These are phyloP conservation scores for Microvelia longipes DNA, from an alignment of 1,140 invertebrate genomes.

Conservation along the genomic window DNA sequence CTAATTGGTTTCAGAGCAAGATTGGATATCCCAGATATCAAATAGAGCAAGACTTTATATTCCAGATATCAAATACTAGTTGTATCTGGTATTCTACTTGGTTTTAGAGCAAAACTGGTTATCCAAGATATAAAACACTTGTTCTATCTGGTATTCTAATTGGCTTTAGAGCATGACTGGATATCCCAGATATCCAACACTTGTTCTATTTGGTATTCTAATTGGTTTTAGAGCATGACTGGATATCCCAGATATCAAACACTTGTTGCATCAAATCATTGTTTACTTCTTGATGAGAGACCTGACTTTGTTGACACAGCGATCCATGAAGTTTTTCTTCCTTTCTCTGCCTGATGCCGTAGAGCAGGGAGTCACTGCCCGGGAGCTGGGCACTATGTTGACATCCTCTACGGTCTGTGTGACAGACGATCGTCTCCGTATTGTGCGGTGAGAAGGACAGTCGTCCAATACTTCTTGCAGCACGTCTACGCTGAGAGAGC, in stretches of 20 bases:
- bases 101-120: no score
- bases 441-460: not conserved
- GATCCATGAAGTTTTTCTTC: constrained; percentile 50
- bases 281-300: constrained; percentile 44
- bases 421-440: constrained; percentile 12
- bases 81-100: no score
- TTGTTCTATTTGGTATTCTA: no score
- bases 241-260: not conserved
- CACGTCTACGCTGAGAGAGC: constrained; percentile 7
- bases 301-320: constrained; percentile 58
- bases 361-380: not conserved
- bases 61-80: no score
- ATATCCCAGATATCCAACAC: no score
- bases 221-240: no score
- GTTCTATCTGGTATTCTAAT: no score
- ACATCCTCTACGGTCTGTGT: constrained; percentile 15
- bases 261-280: not conserved
- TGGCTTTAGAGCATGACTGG: no score
- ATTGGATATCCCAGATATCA: no score
- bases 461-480: not conserved
- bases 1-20: no score
- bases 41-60: no score
- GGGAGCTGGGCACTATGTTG: constrained; percentile 13
- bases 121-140: no score
- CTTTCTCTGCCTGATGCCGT: constrained; percentile 10